Evolutionary conservation across 1,140 invertebrate genomes (phyloP), one percentile per base, ranked within the genome.

Genomic region (Saccostrea echinata): DNA sequence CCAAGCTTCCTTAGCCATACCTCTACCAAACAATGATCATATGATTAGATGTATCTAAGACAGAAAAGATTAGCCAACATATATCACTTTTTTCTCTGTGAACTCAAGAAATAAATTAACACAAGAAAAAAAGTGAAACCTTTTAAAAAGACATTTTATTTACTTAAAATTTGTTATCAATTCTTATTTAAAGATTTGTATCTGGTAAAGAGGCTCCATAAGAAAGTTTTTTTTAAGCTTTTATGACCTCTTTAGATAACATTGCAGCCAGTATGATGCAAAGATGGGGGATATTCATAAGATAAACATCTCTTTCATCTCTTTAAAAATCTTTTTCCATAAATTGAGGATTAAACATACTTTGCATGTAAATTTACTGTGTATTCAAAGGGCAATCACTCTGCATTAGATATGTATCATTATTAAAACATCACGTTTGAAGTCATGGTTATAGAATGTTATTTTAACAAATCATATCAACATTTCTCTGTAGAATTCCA

Each of bases 1-100:
- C 27, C 24, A 11, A 27, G 24, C 68, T 33, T 76, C 16, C 24
- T 71, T 76, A 2, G 13, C 27, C 13, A 30, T 76, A 16, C 30
- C 27, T 33, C 27, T 27, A 27, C 68, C 11, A 2, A 76, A 76
- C 68, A 76, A 76, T 76, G 68, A 76, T 76, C 13, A 27, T 76
- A 30, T 30, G 68, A 76, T 76, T 76, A 76, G 68, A 76, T 76
- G 27, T 76, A 43, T 43, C 43, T 43, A 76, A 76, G 30, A 76
- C 68, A 76, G 68, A 76, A 76, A 33, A 76, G 68, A 76, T 76
- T 76, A 33, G 27, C 68, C 11, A 76, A 76, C n/a, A 76, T 30
- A 76, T 13, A 76, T 61, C 18, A 61, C 18, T 6, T n/a, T 61
- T 18, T 8, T 61, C 21, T 1, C n/a, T 61, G 55, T 61, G 43